Evolutionary conservation across 2,797 vertebrate genomes (phyloP).

Genomic region (Myioborus miniatus): DNA sequence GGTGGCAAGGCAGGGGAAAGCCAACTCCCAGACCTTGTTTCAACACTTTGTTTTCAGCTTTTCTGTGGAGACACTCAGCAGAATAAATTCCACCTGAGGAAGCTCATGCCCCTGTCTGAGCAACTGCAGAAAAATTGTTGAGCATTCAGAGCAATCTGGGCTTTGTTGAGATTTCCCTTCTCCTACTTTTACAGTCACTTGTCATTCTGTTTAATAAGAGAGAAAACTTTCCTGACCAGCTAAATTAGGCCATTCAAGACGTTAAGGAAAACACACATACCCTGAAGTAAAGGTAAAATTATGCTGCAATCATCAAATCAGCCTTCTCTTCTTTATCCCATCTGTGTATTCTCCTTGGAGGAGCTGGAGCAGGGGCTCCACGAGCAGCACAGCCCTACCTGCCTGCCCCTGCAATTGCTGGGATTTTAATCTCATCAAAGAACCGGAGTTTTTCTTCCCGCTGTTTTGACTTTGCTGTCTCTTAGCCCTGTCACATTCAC

Average conservation of each 20-base stretch:
- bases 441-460: constrained; percentile 41
- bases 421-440: constrained; percentile 75
- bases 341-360: constrained; percentile 40
- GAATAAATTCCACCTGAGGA: constrained; percentile 11
- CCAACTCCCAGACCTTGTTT: background rate
- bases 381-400: constrained; percentile 53
- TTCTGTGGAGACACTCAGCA: background rate
- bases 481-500: constrained; percentile 66
- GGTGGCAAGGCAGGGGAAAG: background rate
- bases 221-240: constrained; percentile 50
- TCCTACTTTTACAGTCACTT: constrained; percentile 43
- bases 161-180: constrained; percentile 54
- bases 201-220: constrained; percentile 37
- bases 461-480: constrained; percentile 74
- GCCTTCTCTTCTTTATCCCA: constrained; percentile 64
- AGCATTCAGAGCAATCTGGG: constrained; percentile 33
- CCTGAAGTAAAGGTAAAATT: constrained; percentile 61
- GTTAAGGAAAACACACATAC: constrained; percentile 49
- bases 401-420: constrained; percentile 56
- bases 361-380: background rate
- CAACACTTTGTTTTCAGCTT: background rate
- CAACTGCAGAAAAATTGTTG: background rate
- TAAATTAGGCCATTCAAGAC: constrained; percentile 51
- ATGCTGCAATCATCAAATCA: constrained; percentile 68
- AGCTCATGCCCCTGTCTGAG: background rate